Evolutionary conservation across 2,888 invertebrate genomes (phyloP).

Genomic region (Galerucella nymphaeae): DNA sequence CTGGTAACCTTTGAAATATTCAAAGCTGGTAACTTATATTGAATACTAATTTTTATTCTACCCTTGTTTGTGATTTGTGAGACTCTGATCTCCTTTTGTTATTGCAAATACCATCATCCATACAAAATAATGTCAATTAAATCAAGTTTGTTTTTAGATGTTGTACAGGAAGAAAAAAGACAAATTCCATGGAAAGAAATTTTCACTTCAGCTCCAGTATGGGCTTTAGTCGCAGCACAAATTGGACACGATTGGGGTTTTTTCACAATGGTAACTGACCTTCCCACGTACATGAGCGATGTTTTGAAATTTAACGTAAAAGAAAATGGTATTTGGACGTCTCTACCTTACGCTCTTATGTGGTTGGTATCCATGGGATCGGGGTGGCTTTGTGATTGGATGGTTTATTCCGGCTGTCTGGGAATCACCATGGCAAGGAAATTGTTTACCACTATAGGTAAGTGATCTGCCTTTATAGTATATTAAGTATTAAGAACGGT

Average conservation of each 20-base stretch:
- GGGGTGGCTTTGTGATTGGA: slow-evolving; percentile 75
- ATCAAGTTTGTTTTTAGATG: slow-evolving; percentile 35
- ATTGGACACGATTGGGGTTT: slow-evolving; percentile 78
- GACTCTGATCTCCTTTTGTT: no score
- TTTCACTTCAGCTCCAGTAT: slow-evolving; percentile 75
- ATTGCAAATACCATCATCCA: no score
- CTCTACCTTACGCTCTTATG: slow-evolving; percentile 74
- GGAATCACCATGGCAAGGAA: slow-evolving; percentile 70
- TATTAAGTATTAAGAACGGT: no score
- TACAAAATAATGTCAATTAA: no score
- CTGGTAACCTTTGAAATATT: no score
- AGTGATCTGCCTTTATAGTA: slow-evolving; percentile 48
- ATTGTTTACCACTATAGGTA: slow-evolving; percentile 76
- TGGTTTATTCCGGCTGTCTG: slow-evolving; percentile 70
- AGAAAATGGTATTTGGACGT: slow-evolving; percentile 71
- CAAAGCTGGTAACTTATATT: no score
- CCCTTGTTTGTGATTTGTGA: no score
- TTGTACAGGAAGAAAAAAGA: slow-evolving; percentile 50
- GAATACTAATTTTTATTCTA: no score
- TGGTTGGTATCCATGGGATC: slow-evolving; percentile 72
- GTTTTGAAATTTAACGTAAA: slow-evolving; percentile 74
- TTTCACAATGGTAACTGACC: slow-evolving; percentile 77
- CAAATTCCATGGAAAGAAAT: slow-evolving; percentile 79
- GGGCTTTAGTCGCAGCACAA: slow-evolving; percentile 82
- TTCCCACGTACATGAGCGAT: slow-evolving; percentile 72